phyloP scores from a whole-genome alignment of 2,113 vertebrate species.

The Bostrychus sinensis region DNA sequence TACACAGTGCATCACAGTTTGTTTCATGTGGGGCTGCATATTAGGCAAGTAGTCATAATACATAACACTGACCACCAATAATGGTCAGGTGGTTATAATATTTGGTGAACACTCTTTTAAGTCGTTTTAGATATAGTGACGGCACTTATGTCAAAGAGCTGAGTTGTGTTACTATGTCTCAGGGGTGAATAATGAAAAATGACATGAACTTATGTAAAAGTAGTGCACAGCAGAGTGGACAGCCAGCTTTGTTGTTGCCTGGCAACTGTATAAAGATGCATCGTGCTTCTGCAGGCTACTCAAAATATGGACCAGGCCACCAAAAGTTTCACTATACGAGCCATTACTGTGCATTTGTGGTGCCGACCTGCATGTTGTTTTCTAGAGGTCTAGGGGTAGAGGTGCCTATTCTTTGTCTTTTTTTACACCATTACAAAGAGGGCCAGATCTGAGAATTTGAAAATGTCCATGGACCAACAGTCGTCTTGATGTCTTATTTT shows the following conservation, averaged over 20 bases:
- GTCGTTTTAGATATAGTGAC: no score
- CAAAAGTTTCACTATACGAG: not conserved
- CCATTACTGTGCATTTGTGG: not conserved
- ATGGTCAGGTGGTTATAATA: not conserved
- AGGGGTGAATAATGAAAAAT: not conserved
- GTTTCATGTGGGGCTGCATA: not conserved
- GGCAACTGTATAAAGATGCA: constrained; percentile 44
- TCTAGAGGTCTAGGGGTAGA: constrained; percentile 17
- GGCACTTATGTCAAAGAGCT: not conserved
- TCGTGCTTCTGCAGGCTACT: constrained; percentile 15
- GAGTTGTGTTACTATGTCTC: constrained; percentile 6
- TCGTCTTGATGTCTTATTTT: no score
- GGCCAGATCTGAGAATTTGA: no score
- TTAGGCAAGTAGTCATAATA: not conserved
- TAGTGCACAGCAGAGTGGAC: constrained; percentile 29
- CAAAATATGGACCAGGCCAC: constrained; percentile 19
- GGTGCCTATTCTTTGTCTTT: no score
- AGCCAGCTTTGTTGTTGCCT: constrained; percentile 45
- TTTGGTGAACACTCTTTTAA: no score
- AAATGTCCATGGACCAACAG: no score
- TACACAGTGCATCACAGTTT: no score
- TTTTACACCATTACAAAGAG: no score
- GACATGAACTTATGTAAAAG: constrained; percentile 34
- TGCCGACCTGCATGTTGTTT: constrained; percentile 11
- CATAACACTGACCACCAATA: not conserved